Evolutionary conservation across 2,888 invertebrate species (phyloP).

Genomic region (Leptura quadrifasciata): DNA sequence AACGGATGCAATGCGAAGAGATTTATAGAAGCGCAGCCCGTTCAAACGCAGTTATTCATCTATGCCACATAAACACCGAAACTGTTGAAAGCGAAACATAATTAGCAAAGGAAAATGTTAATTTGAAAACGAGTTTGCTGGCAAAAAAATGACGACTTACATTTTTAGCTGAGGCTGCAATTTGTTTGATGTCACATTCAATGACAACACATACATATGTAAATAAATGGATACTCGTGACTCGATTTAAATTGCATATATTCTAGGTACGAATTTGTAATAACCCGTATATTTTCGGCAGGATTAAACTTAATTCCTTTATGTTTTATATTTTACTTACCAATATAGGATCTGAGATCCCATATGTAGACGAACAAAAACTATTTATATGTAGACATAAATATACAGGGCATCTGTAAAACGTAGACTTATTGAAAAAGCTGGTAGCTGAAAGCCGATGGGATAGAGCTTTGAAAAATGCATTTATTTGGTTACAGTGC

Average conservation of each 20-base stretch:
- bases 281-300: constrained; percentile 9
- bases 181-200: constrained; percentile 61
- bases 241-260: constrained; percentile 38
- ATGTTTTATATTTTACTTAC: too few relatives aligned
- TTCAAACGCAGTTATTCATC: constrained; percentile 5
- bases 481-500: too few relatives aligned
- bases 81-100: constrained; percentile 32
- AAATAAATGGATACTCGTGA: constrained; percentile 33
- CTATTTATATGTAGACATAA: too few relatives aligned
- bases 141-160: constrained; percentile 43
- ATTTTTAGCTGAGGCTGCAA: constrained; percentile 53
- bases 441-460: too few relatives aligned
- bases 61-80: constrained; percentile 28
- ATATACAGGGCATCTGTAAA: too few relatives aligned
- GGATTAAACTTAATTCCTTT: too few relatives aligned
- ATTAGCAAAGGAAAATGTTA: constrained; percentile 38
- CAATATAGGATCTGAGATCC: too few relatives aligned
- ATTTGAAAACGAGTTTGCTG: constrained; percentile 27
- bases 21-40: constrained; percentile 42
- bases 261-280: constrained; percentile 28
- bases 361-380: too few relatives aligned
- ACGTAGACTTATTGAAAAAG: too few relatives aligned
- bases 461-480: too few relatives aligned
- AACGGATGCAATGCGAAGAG: constrained; percentile 43
- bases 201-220: constrained; percentile 59